A percentile compares a stretch with the other conserved stretches of the same genome.
phyloP scores from a whole-genome alignment of 2,888 invertebrate species.

The Platerodrilus igneus region DNA sequence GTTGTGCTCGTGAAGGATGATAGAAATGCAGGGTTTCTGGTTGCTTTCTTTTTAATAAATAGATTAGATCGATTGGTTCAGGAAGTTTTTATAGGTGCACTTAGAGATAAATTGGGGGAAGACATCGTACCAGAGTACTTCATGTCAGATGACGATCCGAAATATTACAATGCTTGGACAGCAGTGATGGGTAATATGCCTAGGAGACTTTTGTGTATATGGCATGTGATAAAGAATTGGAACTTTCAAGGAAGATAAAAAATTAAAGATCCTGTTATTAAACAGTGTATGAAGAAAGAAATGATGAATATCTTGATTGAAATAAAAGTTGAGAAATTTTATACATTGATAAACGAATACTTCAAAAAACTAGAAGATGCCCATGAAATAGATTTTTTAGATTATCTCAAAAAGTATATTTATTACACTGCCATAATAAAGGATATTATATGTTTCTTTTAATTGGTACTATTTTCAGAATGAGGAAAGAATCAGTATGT shows the following conservation, averaged over 20 bases:
- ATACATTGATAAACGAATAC: conserved; percentile 16
- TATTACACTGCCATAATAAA: background rate
- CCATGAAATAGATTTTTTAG: conserved; percentile 23
- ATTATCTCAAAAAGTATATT: conserved; percentile 23
- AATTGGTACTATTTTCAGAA: conserved; percentile 27
- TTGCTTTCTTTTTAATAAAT: conserved; percentile 2
- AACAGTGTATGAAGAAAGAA: conserved; percentile 18
- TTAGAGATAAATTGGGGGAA: background rate
- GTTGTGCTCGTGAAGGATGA: conserved; percentile 3
- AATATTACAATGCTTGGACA: too few relatives aligned
- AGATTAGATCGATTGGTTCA: background rate
- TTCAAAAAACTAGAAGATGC: conserved; percentile 22
- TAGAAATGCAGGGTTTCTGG: conserved; percentile 1
- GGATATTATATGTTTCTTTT: conserved; percentile 5
- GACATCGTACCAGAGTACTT: conserved; percentile 19
- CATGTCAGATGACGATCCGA: too few relatives aligned
- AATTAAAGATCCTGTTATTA: too few relatives aligned
- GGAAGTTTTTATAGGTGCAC: background rate
- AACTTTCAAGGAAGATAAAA: too few relatives aligned
- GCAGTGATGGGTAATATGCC: too few relatives aligned
- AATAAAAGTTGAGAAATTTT: conserved; percentile 21
- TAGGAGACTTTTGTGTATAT: too few relatives aligned
- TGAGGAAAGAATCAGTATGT: conserved; percentile 24
- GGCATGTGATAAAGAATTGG: conserved; percentile 29
- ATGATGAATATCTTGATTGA: conserved; percentile 25